Percentiles rank a stretch among this genome's conserved stretches.
Evolutionary conservation across 2,888 invertebrate genomes (phyloP).

Genomic region (Sisyra nigra): DNA sequence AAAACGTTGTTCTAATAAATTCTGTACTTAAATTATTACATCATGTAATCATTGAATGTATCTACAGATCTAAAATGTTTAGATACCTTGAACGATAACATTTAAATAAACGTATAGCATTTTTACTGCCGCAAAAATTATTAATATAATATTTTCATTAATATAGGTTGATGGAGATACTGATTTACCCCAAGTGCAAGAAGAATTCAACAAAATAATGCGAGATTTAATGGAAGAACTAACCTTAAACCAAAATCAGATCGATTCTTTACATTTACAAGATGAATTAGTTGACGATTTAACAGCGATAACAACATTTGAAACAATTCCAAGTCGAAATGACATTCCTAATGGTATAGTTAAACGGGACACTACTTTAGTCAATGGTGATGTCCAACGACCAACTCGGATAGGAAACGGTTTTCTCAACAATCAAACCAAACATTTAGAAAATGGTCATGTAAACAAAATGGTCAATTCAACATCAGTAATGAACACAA

Average conservation of each 20-base stretch:
- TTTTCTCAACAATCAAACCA: neutral
- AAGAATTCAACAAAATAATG: conserved; percentile 56
- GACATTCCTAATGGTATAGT: conserved; percentile 15
- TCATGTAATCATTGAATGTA: neutral
- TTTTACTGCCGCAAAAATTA: conserved; percentile 1
- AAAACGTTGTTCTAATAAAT: neutral
- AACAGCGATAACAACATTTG: conserved; percentile 22
- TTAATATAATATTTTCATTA: neutral
- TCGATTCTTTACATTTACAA: conserved; percentile 9
- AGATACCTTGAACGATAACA: too few species aligned
- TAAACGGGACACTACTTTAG: conserved; percentile 3
- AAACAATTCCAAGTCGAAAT: conserved; percentile 19
- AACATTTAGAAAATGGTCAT: neutral
- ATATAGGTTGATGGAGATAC: conserved; percentile 72
- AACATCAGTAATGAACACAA: neutral
- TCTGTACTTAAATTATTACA: neutral
- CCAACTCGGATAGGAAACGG: conserved; percentile 7
- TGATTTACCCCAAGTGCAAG: conserved; percentile 58
- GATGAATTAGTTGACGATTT: conserved; percentile 20
- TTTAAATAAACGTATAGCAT: too few species aligned
- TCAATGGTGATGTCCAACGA: conserved; percentile 10
- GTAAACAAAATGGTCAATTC: neutral
- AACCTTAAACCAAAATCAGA: conserved; percentile 9
- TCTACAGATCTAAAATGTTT: too few species aligned
- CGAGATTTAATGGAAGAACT: conserved; percentile 50